Evolutionary conservation across 1,140 invertebrate genomes (phyloP).

Genomic region (Alviniconcha marisindica): DNA sequence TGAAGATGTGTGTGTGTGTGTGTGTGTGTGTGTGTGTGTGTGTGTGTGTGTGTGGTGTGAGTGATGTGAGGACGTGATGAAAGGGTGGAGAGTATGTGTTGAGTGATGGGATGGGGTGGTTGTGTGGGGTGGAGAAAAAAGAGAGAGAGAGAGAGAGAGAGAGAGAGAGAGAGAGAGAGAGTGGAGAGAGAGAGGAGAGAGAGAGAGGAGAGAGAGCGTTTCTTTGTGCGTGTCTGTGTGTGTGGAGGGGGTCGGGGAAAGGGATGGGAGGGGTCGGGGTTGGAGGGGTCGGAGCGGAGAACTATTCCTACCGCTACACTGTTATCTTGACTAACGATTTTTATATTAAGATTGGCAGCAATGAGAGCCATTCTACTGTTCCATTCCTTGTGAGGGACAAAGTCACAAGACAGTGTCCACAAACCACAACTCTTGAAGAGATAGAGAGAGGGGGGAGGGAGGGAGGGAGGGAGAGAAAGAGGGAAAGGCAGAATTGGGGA

Average conservation of each 20-base stretch:
- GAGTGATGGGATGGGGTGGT: too few species aligned
- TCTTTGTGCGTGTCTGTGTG: background rate
- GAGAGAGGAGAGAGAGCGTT: background rate
- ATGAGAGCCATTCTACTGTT: too few species aligned
- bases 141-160: constrained; percentile 18
- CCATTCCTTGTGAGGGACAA: too few species aligned
- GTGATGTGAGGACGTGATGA: too few species aligned
- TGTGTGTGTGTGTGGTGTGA: too few species aligned
- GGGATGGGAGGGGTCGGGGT: background rate
- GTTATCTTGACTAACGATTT: too few species aligned
- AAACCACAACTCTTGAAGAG: too few species aligned
- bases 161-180: constrained; percentile 23
- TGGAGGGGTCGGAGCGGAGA: background rate
- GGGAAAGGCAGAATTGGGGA: background rate
- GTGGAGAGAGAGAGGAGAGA: background rate
- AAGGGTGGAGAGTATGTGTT: too few species aligned
- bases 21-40: too few species aligned
- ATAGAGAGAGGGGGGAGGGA: background rate
- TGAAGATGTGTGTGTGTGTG: too few species aligned
- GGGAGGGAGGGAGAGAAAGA: background rate
- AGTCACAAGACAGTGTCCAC: constrained; percentile 5
- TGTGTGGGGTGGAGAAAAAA: background rate
- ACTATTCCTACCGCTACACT: too few species aligned
- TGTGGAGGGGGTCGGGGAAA: background rate
- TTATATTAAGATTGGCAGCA: too few species aligned